Percentiles rank a stretch among this genome's conserved stretches.
Evolutionary conservation across 2,113 vertebrate species (phyloP).

Genomic region (Leptobrachium leishanense): DNA sequence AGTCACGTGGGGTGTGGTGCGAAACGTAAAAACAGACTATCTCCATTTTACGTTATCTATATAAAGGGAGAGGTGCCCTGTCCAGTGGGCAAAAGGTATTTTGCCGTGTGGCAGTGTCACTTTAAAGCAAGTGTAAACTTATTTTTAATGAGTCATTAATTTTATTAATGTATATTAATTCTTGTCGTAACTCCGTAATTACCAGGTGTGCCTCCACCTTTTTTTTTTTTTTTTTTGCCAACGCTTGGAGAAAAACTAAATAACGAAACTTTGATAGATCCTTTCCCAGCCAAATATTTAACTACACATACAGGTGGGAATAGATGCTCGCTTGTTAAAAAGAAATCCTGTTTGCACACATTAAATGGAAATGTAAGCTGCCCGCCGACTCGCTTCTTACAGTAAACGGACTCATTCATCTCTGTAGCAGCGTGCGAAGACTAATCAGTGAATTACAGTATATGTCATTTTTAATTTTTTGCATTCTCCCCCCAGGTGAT

Average conservation of each 20-base stretch:
- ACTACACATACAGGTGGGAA: constrained; percentile 5
- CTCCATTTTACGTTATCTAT: too few species aligned
- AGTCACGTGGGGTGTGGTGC: too few species aligned
- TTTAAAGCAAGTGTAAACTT: not conserved
- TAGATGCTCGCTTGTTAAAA: constrained; percentile 28
- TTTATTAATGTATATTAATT: not conserved
- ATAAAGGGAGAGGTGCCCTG: too few species aligned
- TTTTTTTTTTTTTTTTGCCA: not conserved
- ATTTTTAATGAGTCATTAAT: not conserved
- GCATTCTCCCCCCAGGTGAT: constrained; percentile 68
- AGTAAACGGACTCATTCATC: constrained; percentile 21
- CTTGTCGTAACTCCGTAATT: not conserved
- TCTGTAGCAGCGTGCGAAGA: constrained; percentile 10
- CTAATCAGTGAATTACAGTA: constrained; percentile 11
- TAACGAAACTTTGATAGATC: constrained; percentile 36
- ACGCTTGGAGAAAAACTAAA: constrained; percentile 4
- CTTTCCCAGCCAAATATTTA: constrained; percentile 34
- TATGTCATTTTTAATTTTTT: constrained; percentile 7
- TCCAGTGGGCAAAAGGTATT: too few species aligned
- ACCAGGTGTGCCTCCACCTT: constrained; percentile 16
- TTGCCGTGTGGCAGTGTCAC: not conserved
- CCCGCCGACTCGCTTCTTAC: too few species aligned
- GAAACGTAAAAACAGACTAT: too few species aligned
- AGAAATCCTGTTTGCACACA: constrained; percentile 24
- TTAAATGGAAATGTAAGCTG: constrained; percentile 12